Base-by-base conservation (phyloP, 2,888 invertebrate species). In the Drosophila austrosaltans region DNA sequence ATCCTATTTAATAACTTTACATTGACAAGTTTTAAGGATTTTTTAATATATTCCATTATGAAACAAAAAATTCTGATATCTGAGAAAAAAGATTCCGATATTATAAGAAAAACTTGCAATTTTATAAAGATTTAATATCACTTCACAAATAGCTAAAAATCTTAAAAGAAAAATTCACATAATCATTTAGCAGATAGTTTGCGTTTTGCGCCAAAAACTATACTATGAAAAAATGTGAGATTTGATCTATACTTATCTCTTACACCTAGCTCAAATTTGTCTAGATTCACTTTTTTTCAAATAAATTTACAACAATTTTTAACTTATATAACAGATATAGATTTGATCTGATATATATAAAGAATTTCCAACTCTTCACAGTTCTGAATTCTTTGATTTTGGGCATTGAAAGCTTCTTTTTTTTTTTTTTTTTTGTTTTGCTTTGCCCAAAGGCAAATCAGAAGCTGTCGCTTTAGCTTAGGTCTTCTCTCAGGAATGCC, bases 401-500 rank as follows among this genome's bases (percentile, higher is more conserved):
- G 16, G 5, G 16, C 3, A 59, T 16, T 36, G 16, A 42, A 42
- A 64, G 25, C 28, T 28, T 16, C 16, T 16, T 16, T 16, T 16
- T 16, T 16, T 16, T 16, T 16, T 16, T 16, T 16, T 0, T 16
- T 16, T 16, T 16, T 16, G 16, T 16, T 16, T 16, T 16, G 16
- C 16, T 28, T 39, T 30, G 32, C 32, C 54, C 22, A 42, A 42
- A 53, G n/a, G 20, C 54, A 66, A 75, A 75, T 69, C 74, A 57
- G 42, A 56, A 60, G 59, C 75, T 59, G 57, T 48, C 25, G 42
- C 44, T 62, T 58, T 59, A 48, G 64, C 64, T 75, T 75, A 69
- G 65, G 42, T 61, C 48, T 25, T 44, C 39, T 70, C 53, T 75
- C 56, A 63, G 71, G 74, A 75, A 75, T 75, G 74, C 70, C 58